Evolutionary conservation across 2,113 vertebrate species (phyloP), one percentile per base, ranked within the genome.

Genomic region (Poeciliopsis prolifica): DNA sequence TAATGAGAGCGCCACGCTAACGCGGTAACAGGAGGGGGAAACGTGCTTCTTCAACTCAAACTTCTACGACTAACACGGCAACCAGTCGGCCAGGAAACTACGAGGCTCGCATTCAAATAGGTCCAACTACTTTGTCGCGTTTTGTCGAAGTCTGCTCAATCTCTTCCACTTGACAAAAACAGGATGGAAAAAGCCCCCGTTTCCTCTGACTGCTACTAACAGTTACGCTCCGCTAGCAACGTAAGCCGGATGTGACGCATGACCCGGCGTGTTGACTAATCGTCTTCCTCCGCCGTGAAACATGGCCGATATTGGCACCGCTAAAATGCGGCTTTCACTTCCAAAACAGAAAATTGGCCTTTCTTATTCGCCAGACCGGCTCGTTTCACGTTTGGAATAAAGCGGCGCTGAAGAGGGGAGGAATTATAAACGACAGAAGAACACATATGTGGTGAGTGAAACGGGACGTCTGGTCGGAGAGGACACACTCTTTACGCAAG

Each of bases 271-370:
- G 65, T 65, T 58, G 14, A 4, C 72, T 7, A 3, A 64, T 61
- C 67, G 76, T 65, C 73, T 78, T 76, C 85, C 54, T 74, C 61
- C 37, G 63, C 65, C 5, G 14, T 24, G 78, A 95, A 58, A 93
- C 91, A 95, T 95, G 95, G 94, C 87, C 86, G 82, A 88, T 94
- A 78, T 89, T 94, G 82, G 66, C 61, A 14, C 75, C 85, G 60
- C 74, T 93, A 5, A 88, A 93, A 79, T 93, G 92, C 77, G 87
- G 91, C 61, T 74, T 90, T 65, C 71, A 91, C 86, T 33, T 93
- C 26, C 94, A 95, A 70, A 93, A 70, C 70, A 82, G 91, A 63
- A 93, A 91, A 80, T 31, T 94, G 24, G 86, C 87, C 0, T 30
- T 88, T 63, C 81, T 95, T 6, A 78, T 95, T 10, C 89, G 88